Evolutionary conservation across 2,888 invertebrate genomes (phyloP).

Genomic region (Eupithecia centaureata): DNA sequence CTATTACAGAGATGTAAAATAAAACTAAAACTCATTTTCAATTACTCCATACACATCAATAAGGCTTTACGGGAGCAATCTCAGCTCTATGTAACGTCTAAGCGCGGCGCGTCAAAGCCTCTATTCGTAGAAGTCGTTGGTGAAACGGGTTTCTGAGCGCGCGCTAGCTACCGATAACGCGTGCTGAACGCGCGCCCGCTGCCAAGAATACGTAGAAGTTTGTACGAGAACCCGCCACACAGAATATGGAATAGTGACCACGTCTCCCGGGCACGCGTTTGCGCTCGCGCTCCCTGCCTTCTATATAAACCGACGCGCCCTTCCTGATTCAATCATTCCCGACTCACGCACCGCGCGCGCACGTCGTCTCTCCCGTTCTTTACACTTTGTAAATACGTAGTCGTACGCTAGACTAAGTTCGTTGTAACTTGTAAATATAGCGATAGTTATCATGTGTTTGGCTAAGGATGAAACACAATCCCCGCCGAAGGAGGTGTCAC

Average conservation of each 20-base stretch:
- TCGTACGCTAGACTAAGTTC: constrained; percentile 68
- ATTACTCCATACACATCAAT: constrained; percentile 56
- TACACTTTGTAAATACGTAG: constrained; percentile 77
- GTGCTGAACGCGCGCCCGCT: constrained; percentile 69
- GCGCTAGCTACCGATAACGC: constrained; percentile 73
- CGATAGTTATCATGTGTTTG: constrained; percentile 79
- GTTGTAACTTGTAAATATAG: constrained; percentile 63
- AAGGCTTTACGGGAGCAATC: constrained; percentile 65
- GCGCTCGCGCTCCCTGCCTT: constrained; percentile 58
- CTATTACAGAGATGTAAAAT: constrained; percentile 40
- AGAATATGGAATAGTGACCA: constrained; percentile 20
- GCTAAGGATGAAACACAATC: constrained; percentile 77
- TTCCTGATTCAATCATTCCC: constrained; percentile 80
- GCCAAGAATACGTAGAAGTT: constrained; percentile 23
- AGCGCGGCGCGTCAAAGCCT: constrained; percentile 74
- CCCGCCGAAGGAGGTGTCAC: constrained; percentile 71
- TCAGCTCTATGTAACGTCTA: constrained; percentile 37
- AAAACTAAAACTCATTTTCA: constrained; percentile 45
- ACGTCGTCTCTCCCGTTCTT: constrained; percentile 57
- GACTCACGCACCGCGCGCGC: constrained; percentile 70
- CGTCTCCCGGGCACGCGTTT: constrained; percentile 53
- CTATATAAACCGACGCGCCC: constrained; percentile 75
- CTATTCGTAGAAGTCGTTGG: constrained; percentile 76
- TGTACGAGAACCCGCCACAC: constrained; percentile 40
- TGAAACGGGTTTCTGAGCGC: constrained; percentile 76